Evolutionary conservation across 2,888 invertebrate genomes (phyloP).

Genomic region (Sarcophaga subvicina): DNA sequence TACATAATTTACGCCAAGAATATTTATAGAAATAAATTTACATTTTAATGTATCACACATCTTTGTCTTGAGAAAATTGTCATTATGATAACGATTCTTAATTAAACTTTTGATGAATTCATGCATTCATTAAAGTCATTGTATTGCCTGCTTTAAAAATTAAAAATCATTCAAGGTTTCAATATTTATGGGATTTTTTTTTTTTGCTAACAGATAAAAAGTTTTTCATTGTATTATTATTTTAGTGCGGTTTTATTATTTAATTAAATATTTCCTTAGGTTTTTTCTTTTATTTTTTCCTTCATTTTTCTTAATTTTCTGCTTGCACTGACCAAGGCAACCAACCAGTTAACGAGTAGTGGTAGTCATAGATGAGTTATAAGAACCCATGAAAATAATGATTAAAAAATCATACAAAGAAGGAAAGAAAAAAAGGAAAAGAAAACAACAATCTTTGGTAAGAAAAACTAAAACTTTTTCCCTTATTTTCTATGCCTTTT

Average conservation of each 20-base stretch:
- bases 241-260: not conserved
- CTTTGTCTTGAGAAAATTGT: too few relatives aligned
- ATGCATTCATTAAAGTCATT: not conserved
- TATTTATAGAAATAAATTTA: too few relatives aligned
- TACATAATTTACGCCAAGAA: too few relatives aligned
- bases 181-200: not conserved
- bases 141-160: not conserved
- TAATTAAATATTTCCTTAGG: conserved; percentile 30
- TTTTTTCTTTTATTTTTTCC: not conserved
- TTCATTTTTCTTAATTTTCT: not conserved
- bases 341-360: not conserved
- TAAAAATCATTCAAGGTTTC: not conserved
- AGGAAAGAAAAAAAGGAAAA: not conserved
- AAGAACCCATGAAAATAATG: not conserved
- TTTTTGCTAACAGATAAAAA: not conserved
- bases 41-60: too few relatives aligned
- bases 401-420: conserved; percentile 38
- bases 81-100: too few relatives aligned
- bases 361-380: not conserved
- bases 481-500: not conserved
- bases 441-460: not conserved
- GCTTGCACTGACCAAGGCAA: not conserved
- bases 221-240: not conserved
- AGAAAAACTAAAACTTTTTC: not conserved
- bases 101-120: too few relatives aligned